These are phyloP conservation scores for Pelmatolapia mariae DNA, from an alignment of 2,113 vertebrate species.

Conservation along the genomic window DNA sequence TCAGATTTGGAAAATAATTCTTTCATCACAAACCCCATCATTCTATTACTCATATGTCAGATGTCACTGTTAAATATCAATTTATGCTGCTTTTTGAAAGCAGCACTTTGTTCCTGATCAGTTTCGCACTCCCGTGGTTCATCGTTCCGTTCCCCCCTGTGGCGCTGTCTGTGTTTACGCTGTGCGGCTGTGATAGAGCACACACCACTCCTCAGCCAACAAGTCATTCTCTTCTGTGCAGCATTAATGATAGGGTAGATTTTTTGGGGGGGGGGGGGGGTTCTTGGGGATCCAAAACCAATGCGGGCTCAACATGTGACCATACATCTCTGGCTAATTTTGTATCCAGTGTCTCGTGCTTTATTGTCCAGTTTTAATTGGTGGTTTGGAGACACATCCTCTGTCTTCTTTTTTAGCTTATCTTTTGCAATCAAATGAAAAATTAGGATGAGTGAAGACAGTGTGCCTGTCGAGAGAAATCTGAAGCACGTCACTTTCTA, in stretches of 20 bases:
- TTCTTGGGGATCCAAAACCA: background rate
- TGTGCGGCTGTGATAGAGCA: background rate
- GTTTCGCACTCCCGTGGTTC: background rate
- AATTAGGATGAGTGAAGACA: background rate
- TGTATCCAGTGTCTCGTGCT: background rate
- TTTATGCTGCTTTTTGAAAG: background rate
- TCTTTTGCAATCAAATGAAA: background rate
- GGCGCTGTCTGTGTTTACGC: background rate
- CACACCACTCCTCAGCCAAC: background rate
- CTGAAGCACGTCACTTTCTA: background rate
- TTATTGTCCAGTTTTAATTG: background rate
- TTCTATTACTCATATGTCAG: background rate
- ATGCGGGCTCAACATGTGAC: background rate
- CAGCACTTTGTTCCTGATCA: background rate
- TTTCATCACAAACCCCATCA: background rate
- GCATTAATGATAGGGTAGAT: background rate
- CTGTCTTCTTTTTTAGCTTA: background rate
- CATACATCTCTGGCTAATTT: background rate
- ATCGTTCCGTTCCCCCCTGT: background rate
- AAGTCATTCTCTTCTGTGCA: background rate
- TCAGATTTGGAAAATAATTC: background rate
- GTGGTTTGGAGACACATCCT: background rate
- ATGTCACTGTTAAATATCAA: background rate
- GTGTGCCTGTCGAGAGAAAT: conserved; percentile 1
- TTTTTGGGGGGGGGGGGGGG: background rate